phyloP scores from a whole-genome alignment of 1,140 invertebrate genomes.

The Teleogryllus occipitalis region DNA sequence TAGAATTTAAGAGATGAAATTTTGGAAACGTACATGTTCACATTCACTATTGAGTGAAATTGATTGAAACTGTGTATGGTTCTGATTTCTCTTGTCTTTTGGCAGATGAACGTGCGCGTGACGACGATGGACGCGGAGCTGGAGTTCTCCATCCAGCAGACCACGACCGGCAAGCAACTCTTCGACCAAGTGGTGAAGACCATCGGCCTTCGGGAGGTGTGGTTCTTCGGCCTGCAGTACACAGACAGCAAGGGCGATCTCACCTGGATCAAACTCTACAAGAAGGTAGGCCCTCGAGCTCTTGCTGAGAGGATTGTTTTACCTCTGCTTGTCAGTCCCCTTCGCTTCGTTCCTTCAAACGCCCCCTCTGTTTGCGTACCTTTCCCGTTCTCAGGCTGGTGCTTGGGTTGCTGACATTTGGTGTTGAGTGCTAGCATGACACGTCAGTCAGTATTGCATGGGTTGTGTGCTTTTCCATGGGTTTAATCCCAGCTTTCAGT shows the following conservation, averaged over 20 bases:
- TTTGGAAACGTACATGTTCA: no score
- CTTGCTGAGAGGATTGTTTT: not conserved
- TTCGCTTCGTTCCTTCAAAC: not conserved
- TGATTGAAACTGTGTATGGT: no score
- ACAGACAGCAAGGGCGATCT: conserved; percentile 94
- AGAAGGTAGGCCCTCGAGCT: conserved; percentile 68
- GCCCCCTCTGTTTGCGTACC: no score
- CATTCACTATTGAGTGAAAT: no score
- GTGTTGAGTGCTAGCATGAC: no score
- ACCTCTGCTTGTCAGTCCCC: not conserved
- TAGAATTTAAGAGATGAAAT: no score
- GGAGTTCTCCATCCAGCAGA: conserved; percentile 99
- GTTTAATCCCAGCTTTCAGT: no score
- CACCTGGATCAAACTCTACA: conserved; percentile 99
- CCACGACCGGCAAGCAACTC: conserved; percentile 97
- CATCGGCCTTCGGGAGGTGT: conserved; percentile 96
- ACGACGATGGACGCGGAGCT: conserved; percentile 99
- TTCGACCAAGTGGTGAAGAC: conserved; percentile 99
- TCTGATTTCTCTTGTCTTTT: not conserved
- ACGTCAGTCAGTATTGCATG: no score
- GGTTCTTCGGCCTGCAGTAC: conserved; percentile 99
- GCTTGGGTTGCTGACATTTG: not conserved
- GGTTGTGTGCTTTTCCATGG: no score
- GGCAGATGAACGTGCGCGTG: conserved; percentile 94
- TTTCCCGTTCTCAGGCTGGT: not conserved